Evolutionary conservation across 2,113 vertebrate genomes (phyloP), one percentile per base, ranked within the genome.

Genomic region (Rhea pennata): DNA sequence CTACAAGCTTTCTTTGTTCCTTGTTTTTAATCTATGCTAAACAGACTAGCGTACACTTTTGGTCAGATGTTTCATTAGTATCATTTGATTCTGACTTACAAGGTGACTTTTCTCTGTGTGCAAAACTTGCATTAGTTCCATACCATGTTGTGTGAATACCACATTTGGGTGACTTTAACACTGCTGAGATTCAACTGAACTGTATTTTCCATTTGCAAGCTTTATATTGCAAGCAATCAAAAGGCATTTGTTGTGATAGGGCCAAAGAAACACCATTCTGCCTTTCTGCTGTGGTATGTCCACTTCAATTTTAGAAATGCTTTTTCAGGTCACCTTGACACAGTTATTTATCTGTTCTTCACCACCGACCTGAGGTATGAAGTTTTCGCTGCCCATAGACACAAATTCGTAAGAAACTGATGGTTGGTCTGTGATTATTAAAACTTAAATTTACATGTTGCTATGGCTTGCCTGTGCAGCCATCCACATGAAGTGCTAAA

Each of bases 141-240:
- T 33, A 54, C 12, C 15, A 33, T 11, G 7, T 76, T 0, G 0
- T 29, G 21, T 1, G 8, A 65, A 90, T 21, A 14, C 26, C 27
- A 59, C 22, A 8, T 9, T 62, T 3, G 2, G 5, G 5, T 88
- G 36, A 70, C 78, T 90, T 93, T 62, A 86, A 80, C 13, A 24
- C 4, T 12, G 5, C 0, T 40, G 8, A 0, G 7, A 15, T 62
- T 94, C 76, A 48, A 80, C 46, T 36, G 50, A 92, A 51, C 40
- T 62, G 3, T 53, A 61, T 70, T 88, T 77, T 61, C 36, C 51
- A 20, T 81, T 61, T 77, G 40, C 12, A 61, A 59, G 81, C 26
- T 40, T 71, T 27, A 66, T 66, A 75, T 29, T 71, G 20, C 14
- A 76, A 76, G 21, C 33, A 65, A 80, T 54, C 19, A 61, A 72